Evolutionary conservation across 2,797 vertebrate genomes (phyloP).

Genomic region (Sphaeramia orbicularis): DNA sequence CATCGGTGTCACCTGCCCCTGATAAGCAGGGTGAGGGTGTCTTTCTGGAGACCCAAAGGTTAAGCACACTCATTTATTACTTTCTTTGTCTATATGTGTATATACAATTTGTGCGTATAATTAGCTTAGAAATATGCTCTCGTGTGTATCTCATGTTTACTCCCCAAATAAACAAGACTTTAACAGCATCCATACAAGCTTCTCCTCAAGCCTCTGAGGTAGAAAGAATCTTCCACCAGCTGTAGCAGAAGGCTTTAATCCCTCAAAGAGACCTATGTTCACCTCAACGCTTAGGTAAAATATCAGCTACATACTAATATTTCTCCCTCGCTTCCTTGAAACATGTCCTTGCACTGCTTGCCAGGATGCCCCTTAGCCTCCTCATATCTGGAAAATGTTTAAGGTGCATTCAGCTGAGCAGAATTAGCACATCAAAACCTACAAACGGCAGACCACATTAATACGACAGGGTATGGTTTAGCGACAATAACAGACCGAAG

Average conservation of each 20-base stretch:
- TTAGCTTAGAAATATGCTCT: constrained; percentile 55
- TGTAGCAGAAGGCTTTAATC: constrained; percentile 66
- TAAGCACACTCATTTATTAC: constrained; percentile 70
- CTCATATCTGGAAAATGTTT: constrained; percentile 54
- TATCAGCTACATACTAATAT: constrained; percentile 66
- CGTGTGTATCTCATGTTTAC: constrained; percentile 41
- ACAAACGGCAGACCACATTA: constrained; percentile 49
- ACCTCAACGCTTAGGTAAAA: constrained; percentile 46
- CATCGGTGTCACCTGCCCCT: constrained; percentile 57
- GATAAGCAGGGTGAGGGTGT: constrained; percentile 45
- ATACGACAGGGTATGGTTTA: constrained; percentile 44
- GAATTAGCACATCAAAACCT: constrained; percentile 71
- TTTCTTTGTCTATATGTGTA: constrained; percentile 14
- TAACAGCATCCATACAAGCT: constrained; percentile 49
- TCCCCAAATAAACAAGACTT: constrained; percentile 56
- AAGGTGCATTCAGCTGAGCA: constrained; percentile 43
- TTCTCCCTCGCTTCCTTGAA: constrained; percentile 44
- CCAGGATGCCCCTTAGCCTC: constrained; percentile 22
- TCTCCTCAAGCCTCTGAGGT: constrained; percentile 35
- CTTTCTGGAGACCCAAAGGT: constrained; percentile 64
- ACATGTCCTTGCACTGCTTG: constrained; percentile 55
- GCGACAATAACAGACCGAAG: constrained; percentile 56
- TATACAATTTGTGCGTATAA: constrained; percentile 36
- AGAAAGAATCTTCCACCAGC: constrained; percentile 51
- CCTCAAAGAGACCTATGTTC: constrained; percentile 62